Percentiles rank a stretch among this genome's conserved stretches.
phyloP scores from a whole-genome alignment of 2,113 vertebrate genomes.

The Apodemus sylvaticus region DNA sequence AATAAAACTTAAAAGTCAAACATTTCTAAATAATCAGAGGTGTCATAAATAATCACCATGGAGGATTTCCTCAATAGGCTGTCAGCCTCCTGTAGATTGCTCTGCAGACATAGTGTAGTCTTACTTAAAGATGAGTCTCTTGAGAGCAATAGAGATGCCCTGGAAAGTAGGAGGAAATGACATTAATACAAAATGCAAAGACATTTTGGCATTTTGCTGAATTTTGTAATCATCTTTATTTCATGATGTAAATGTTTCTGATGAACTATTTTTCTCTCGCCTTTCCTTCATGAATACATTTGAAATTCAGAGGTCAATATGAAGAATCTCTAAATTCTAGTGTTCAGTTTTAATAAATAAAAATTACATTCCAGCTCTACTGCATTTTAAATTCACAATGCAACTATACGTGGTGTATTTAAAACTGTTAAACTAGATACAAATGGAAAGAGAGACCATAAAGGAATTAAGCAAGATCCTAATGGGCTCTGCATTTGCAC shows the following conservation, averaged over 20 bases:
- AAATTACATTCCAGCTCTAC: background rate
- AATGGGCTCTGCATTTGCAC: constrained; percentile 49
- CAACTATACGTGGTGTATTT: constrained; percentile 23
- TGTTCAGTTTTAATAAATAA: constrained; percentile 47
- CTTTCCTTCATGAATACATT: background rate
- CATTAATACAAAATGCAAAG: constrained; percentile 79
- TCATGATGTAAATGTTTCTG: constrained; percentile 45
- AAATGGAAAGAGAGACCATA: constrained; percentile 58
- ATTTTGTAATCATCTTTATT: constrained; percentile 68
- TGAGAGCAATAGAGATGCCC: constrained; percentile 65
- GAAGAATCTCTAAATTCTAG: constrained; percentile 31
- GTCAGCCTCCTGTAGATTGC: constrained; percentile 74
- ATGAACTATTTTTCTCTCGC: constrained; percentile 52
- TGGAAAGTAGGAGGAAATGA: constrained; percentile 55
- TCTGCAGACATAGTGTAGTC: constrained; percentile 57
- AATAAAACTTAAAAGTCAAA: constrained; percentile 71
- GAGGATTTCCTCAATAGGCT: constrained; percentile 62
- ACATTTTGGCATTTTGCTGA: constrained; percentile 63
- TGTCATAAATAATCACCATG: constrained; percentile 66
- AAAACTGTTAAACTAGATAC: constrained; percentile 64
- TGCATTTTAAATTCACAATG: constrained; percentile 53
- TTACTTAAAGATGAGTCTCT: constrained; percentile 70
- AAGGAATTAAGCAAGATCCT: constrained; percentile 66
- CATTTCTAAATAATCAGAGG: constrained; percentile 67
- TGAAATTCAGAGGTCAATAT: constrained; percentile 56